Conservation (phyloP, 2,113 vertebrate species). For the Ramphastos sulfuratus region DNA sequence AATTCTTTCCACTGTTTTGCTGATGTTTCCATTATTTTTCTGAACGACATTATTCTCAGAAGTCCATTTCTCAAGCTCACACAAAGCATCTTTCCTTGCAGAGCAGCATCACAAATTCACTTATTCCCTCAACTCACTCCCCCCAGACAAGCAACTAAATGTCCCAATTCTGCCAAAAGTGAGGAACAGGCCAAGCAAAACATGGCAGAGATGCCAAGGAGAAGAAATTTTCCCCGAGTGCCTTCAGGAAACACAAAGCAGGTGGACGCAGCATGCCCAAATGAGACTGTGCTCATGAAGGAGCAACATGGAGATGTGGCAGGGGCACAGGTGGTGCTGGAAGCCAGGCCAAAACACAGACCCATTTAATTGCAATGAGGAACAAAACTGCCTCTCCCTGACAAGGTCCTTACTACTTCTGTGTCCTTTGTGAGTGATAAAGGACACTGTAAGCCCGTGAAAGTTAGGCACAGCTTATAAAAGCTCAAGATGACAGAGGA, state of each 20-base stretch:
- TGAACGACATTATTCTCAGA: not conserved
- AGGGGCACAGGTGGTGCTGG: not conserved
- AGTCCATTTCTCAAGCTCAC: not conserved
- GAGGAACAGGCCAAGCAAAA: not conserved
- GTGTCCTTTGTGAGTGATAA: not conserved
- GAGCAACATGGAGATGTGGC: not conserved
- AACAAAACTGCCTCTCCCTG: not conserved
- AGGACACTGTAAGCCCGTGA: not conserved
- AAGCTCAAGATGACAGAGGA: not conserved
- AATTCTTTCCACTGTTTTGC: not conserved
- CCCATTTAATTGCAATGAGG: not conserved
- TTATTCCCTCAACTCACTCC: not conserved
- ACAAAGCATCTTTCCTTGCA: not conserved
- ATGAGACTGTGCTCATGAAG: not conserved
- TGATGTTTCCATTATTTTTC: not conserved
- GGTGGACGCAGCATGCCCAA: not conserved
- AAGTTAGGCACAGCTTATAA: conserved; percentile 13
- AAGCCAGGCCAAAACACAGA: not conserved
- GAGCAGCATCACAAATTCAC: not conserved
- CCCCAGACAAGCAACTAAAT: not conserved
- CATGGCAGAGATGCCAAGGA: not conserved
- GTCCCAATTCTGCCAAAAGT: conserved; percentile 2
- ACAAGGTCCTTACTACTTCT: not conserved
- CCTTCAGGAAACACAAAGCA: conserved; percentile 21
- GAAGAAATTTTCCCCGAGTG: not conserved